Conservation (phyloP, 2,113 vertebrate species). For the Rhinolophus sinicus region DNA sequence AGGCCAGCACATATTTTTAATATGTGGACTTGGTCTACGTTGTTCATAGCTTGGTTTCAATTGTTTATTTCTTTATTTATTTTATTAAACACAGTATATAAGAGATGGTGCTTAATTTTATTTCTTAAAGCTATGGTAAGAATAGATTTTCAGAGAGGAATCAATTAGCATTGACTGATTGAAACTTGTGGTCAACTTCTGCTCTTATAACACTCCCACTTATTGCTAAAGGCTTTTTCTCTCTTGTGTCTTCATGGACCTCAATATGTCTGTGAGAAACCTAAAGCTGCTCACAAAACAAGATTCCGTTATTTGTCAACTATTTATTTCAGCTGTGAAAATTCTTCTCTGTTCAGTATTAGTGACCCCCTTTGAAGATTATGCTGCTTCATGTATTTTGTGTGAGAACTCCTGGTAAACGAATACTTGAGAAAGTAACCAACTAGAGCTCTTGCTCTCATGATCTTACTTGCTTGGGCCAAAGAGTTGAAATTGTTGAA, state of each 20-base stretch:
- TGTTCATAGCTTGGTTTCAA: not conserved
- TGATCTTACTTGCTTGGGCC: not conserved
- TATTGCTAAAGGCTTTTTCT: not conserved
- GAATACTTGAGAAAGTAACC: not conserved
- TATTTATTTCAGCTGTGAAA: not conserved
- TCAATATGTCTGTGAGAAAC: not conserved
- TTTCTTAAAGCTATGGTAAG: not conserved
- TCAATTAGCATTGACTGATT: not conserved
- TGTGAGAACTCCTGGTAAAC: not conserved
- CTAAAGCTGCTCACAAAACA: not conserved
- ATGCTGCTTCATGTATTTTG: not conserved
- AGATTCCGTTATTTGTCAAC: not conserved
- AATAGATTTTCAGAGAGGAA: not conserved
- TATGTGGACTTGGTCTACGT: not conserved
- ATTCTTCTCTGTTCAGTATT: not conserved
- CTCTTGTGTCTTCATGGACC: not conserved
- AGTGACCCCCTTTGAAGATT: not conserved
- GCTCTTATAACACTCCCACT: not conserved
- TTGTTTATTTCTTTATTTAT: not conserved
- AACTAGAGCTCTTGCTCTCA: not conserved
- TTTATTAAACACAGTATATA: not conserved
- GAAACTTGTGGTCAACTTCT: not conserved
- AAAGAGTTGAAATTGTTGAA: not conserved
- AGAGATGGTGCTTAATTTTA: not conserved
- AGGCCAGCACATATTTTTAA: not conserved